phyloP scores from a whole-genome alignment of 1,140 invertebrate genomes.

The Gonatopus flavifemur region DNA sequence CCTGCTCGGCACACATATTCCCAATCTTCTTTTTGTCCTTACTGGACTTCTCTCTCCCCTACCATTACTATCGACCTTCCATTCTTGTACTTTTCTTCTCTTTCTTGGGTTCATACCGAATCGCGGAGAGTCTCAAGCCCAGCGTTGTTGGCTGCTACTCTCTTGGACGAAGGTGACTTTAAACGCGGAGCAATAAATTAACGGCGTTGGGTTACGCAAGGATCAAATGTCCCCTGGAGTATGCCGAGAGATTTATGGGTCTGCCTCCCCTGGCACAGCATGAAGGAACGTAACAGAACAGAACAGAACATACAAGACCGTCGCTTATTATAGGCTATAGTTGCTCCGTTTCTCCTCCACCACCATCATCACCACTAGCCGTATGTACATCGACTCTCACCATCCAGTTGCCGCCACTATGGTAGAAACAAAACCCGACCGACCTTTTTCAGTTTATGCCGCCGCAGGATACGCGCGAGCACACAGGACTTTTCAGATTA shows the following conservation, averaged over 20 bases:
- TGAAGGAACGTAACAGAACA: constrained; percentile 55
- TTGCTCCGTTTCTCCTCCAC: constrained; percentile 39
- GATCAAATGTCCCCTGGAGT: constrained; percentile 61
- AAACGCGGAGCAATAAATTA: constrained; percentile 60
- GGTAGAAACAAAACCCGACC: no score
- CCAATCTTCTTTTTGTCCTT: constrained; percentile 1
- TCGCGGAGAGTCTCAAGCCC: constrained; percentile 15
- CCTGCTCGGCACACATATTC: constrained; percentile 14
- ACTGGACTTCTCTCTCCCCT: no score
- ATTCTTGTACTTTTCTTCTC: no score
- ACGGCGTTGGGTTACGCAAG: constrained; percentile 61
- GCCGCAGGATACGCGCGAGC: constrained; percentile 52
- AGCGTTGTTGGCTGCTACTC: constrained; percentile 22
- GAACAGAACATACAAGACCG: constrained; percentile 49
- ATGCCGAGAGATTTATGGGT: constrained; percentile 58
- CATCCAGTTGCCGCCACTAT: no score
- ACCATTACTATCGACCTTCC: no score
- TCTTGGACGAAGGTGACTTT: constrained; percentile 55
- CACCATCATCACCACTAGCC: constrained; percentile 8
- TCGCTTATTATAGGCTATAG: constrained; percentile 57
- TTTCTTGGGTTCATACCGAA: constrained; percentile 29
- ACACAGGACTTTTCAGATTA: constrained; percentile 57
- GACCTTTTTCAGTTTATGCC: constrained; percentile 34
- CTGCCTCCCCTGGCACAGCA: constrained; percentile 55
- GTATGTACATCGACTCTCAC: no score